A percentile compares a stretch with the other conserved stretches of the same genome.
Conservation (phyloP, 2,888 invertebrate species). For the Tanypteryx hageni region DNA sequence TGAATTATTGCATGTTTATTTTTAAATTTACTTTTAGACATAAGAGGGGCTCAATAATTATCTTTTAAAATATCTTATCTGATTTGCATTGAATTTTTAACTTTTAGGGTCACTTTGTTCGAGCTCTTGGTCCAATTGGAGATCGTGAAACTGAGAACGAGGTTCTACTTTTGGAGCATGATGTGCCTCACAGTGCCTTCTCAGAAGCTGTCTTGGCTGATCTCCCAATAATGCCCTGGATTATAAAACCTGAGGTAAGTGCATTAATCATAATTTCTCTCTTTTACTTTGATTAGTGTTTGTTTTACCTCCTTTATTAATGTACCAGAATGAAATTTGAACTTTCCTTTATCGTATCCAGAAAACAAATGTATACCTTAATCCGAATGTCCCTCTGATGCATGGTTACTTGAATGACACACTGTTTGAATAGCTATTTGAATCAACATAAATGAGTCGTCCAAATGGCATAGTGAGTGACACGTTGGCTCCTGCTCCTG, state of each 20-base stretch:
- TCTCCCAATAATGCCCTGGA: constrained; percentile 93
- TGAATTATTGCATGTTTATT: constrained; percentile 40
- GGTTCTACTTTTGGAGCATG: constrained; percentile 96
- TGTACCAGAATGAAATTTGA: too few relatives aligned
- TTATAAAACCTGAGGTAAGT: constrained; percentile 86
- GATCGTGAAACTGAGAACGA: constrained; percentile 98
- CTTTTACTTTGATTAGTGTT: neutral
- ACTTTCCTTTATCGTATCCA: too few relatives aligned
- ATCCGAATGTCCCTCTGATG: too few relatives aligned
- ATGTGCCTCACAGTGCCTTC: constrained; percentile 96
- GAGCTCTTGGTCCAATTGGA: constrained; percentile 93
- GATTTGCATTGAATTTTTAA: constrained; percentile 64
- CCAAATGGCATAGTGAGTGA: too few relatives aligned
- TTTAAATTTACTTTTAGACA: neutral
- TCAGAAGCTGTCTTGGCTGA: constrained; percentile 95
- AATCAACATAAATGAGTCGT: too few relatives aligned
- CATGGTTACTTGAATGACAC: too few relatives aligned
- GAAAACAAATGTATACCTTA: too few relatives aligned
- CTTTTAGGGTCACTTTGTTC: constrained; percentile 92
- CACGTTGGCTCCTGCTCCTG: too few relatives aligned
- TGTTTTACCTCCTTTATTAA: too few relatives aligned
- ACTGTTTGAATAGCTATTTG: too few relatives aligned
- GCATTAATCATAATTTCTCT: neutral
- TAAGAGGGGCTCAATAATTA: neutral
- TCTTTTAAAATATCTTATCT: neutral